Base-by-base conservation (phyloP, 2,888 invertebrate genomes). In the Blomia tropicalis region DNA sequence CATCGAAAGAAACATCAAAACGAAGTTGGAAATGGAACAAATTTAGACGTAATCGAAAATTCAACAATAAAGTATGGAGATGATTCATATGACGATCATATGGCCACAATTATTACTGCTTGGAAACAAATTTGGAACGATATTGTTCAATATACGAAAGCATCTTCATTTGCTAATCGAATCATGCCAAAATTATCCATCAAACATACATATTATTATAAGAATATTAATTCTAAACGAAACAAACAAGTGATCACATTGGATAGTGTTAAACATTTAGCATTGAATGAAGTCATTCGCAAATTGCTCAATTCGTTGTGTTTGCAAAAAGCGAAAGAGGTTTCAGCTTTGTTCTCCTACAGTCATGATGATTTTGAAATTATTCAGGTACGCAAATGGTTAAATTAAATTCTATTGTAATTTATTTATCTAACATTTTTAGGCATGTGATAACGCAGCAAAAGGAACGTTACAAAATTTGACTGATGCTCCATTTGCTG, bases 281-380 rank as follows among this genome's bases (percentile, higher is more conserved):
- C 27, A 17, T 43, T 36, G 25, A 31, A 59, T 31, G 22, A 5
- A 11, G 32, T 63, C 17, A 59, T 63, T 36, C 59, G 59, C 27
- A 63, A 59, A 36, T 27, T 63, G 25, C 29, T 63, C 5, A 36
- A 63, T 43, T 25, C 36, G 2, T 27, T 60, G 19, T 51, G 59
- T 29, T 51, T 59, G 4, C 29, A 51, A 19, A 32, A 44, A 7
- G 59, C 63, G 5, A 29, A 59, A 14, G 51, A 59, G 30, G 47
- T 63, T 14, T 17, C 47, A 4, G 29, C 27, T 43, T 30, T 63
- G 23, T 63, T 59, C 36, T 11, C 25, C 4, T 44, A 59, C 25
- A 31, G n/a, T 47, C 59, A 59, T 60, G 43, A 51, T n/a, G 63
- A 63, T 30, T 59, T 63, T 22, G 29, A 59, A 4, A 43, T 63